Base-by-base conservation (phyloP, 2,797 vertebrate genomes). In the Pterois miles region DNA sequence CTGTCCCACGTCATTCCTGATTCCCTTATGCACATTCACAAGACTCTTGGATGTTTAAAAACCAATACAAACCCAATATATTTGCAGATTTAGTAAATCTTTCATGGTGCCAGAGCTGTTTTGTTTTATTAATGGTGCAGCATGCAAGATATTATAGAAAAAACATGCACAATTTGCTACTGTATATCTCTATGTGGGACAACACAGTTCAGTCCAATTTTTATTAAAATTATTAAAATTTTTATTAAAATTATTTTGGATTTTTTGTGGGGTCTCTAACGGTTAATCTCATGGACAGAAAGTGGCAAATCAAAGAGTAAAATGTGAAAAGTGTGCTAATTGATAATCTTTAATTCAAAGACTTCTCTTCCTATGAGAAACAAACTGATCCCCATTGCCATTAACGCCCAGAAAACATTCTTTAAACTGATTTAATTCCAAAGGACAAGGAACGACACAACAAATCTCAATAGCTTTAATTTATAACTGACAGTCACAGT, bases 401-500 rank as follows among this genome's bases (percentile, higher is more conserved):
- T 40, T 25, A 16, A 64, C 13, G 2, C 13, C 29, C 16, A 4
- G 57, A 64, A 20, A 48, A 22, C 0, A 13, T 31, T 50, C 3
- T 74, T 74, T 20, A 4, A 46, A 38, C 8, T 18, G 1, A 33
- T 14, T 0, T 34, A 2, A 58, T 64, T 69, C 62, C 8, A 65
- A 25, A 29, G 16, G 14, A 68, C 59, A 58, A 62, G 1, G 2
- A 52, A 52, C 5, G 11, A 71, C 2, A 22, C 9, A 34, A 23
- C 56, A 62, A 27, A 50, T 62, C 22, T 34, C 2, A 29, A 18
- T 48, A 48, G 46, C 46, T 65, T 53, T 78, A 43, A 82, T 74
- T 71, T 69, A 84, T 71, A 29, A 48, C 36, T 56, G 57, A 69
- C 36, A 29, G 40, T 73, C 52, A 23, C 48, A 53, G 74, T 54